Conservation (phyloP, 2,888 invertebrate genomes). For the Orchestes rusci region DNA sequence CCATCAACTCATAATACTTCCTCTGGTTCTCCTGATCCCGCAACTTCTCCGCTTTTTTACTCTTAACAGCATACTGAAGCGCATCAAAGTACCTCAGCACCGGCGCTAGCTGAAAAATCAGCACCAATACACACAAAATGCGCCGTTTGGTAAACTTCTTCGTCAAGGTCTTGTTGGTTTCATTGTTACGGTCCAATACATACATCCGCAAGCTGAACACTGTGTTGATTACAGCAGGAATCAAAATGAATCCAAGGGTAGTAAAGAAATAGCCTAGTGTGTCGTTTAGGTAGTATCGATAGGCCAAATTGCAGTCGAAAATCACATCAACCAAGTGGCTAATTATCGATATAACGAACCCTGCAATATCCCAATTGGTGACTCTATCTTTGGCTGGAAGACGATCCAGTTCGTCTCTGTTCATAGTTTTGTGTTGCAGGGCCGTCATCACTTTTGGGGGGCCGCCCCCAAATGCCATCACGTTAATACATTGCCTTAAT, state of each 20-base stretch:
- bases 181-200: conserved; percentile 51
- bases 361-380: conserved; percentile 56
- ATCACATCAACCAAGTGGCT: conserved; percentile 63
- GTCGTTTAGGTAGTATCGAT: conserved; percentile 44
- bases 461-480: no score
- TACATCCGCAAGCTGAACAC: conserved; percentile 68
- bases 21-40: conserved; percentile 54
- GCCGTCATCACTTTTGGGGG: no score
- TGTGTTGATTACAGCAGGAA: conserved; percentile 70
- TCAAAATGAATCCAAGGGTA: conserved; percentile 62
- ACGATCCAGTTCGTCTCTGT: conserved; percentile 50
- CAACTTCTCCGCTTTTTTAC: conserved; percentile 54
- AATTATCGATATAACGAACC: conserved; percentile 58
- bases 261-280: conserved; percentile 57
- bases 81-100: conserved; percentile 61
- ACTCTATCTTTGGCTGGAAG: conserved; percentile 54
- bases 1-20: conserved; percentile 63
- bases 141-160: conserved; percentile 54
- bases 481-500: no score
- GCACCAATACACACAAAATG: conserved; percentile 53
- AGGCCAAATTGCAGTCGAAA: conserved; percentile 63
- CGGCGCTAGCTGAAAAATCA: conserved; percentile 67
- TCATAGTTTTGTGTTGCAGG: conserved; percentile 36
- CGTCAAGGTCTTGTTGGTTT: conserved; percentile 47
- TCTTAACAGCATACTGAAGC: conserved; percentile 57